phyloP scores from a whole-genome alignment of 2,113 vertebrate species.

The Uropsilus gracilis region DNA sequence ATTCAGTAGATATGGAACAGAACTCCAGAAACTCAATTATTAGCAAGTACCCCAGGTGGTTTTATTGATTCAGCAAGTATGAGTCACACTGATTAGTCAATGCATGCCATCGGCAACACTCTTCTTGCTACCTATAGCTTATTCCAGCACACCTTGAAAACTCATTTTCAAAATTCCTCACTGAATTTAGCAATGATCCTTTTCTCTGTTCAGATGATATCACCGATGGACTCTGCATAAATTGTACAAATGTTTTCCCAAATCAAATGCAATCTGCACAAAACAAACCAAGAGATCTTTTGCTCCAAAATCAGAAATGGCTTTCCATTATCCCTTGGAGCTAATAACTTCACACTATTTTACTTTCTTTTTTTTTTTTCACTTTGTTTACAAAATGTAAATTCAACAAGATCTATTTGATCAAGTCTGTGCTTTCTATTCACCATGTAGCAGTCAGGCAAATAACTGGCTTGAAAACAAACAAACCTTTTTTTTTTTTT shows the following conservation, averaged over 20 bases:
- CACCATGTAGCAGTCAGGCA: background rate
- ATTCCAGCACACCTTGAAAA: background rate
- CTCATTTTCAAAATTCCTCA: background rate
- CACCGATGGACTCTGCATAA: rapidly evolving
- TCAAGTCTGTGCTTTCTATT: background rate
- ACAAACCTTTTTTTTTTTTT: background rate
- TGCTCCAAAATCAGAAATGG: background rate
- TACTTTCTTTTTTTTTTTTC: too few relatives aligned
- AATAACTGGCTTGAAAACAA: background rate
- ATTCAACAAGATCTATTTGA: background rate
- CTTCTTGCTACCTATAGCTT: background rate
- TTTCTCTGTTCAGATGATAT: background rate
- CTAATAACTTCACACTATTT: too few relatives aligned
- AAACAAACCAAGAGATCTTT: background rate
- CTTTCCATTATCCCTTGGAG: background rate
- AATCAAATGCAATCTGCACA: background rate
- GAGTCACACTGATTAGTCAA: background rate
- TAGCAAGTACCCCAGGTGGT: background rate
- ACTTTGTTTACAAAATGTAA: too few relatives aligned
- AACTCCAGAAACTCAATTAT: constrained; percentile 8
- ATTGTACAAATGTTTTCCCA: background rate
- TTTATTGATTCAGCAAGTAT: background rate
- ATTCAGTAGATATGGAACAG: background rate
- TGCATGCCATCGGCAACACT: background rate
- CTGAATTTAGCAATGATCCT: background rate